phyloP scores from a whole-genome alignment of 2,888 invertebrate species.

The Eupeodes luniger region DNA sequence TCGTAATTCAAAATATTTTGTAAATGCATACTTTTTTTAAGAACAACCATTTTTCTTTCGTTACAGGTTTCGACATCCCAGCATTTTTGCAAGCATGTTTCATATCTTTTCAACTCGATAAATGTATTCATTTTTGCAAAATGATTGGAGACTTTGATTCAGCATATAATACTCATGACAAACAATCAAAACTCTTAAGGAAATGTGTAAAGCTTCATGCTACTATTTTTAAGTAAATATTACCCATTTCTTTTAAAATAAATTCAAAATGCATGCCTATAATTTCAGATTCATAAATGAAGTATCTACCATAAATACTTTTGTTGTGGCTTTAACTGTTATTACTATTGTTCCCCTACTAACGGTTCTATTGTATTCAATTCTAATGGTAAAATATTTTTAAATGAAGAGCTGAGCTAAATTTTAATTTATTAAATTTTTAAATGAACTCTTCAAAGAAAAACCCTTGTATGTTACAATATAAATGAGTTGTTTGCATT shows the following conservation, averaged over 20 bases:
- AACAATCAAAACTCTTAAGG: constrained; percentile 41
- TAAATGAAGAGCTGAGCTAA: too few species aligned
- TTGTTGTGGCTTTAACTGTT: constrained; percentile 30
- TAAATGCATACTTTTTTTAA: not conserved
- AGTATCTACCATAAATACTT: constrained; percentile 30
- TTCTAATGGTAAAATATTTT: constrained; percentile 40
- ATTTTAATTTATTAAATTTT: too few species aligned
- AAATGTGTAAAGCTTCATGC: constrained; percentile 45
- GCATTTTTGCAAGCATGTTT: constrained; percentile 48
- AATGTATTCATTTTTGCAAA: constrained; percentile 34
- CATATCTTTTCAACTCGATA: constrained; percentile 51
- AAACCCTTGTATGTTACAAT: not conserved
- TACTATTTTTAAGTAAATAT: constrained; percentile 35
- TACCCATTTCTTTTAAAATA: not conserved
- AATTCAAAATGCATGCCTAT: constrained; percentile 28
- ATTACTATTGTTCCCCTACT: constrained; percentile 38
- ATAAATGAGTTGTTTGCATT: not conserved
- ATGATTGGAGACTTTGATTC: constrained; percentile 53
- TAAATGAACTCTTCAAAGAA: too few species aligned
- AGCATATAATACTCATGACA: constrained; percentile 32
- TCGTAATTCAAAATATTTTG: too few species aligned
- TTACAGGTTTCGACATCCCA: constrained; percentile 53
- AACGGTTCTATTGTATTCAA: constrained; percentile 20
- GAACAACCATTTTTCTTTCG: not conserved
- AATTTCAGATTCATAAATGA: constrained; percentile 44